Evolutionary conservation across 2,888 invertebrate species (phyloP).

Genomic region (Thereva nobilitata): DNA sequence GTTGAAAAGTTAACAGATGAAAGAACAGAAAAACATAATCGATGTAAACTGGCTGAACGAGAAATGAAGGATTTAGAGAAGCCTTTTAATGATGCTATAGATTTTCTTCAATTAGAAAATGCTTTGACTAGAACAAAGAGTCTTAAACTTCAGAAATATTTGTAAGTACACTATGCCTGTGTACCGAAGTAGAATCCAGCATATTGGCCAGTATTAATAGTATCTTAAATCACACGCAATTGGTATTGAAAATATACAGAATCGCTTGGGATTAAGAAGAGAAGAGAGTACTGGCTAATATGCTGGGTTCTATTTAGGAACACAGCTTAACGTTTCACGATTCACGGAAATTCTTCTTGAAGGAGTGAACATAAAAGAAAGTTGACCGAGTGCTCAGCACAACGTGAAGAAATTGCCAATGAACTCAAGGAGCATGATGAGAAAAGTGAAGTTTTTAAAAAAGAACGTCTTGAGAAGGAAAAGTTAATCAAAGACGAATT

Average conservation of each 20-base stretch:
- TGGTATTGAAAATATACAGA: too few relatives aligned
- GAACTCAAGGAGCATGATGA: conserved; percentile 59
- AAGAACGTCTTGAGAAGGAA: conserved; percentile 61
- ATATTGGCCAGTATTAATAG: too few relatives aligned
- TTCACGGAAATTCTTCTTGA: conserved; percentile 38
- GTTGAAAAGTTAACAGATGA: conserved; percentile 75
- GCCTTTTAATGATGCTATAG: conserved; percentile 78
- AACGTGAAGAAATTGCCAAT: conserved; percentile 66
- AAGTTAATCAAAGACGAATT: conserved; percentile 50
- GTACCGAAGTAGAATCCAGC: too few relatives aligned
- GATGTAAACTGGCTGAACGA: conserved; percentile 79
- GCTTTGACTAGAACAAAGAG: conserved; percentile 70
- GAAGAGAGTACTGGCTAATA: too few relatives aligned
- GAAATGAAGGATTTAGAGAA: conserved; percentile 78
- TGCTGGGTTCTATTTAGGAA: too few relatives aligned
- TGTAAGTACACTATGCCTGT: conserved; percentile 60
- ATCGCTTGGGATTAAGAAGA: too few relatives aligned
- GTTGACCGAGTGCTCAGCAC: conserved; percentile 64
- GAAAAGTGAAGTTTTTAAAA: conserved; percentile 47
- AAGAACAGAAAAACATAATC: conserved; percentile 79
- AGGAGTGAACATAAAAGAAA: conserved; percentile 65
- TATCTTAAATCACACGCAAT: not conserved
- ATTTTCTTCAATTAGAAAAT: conserved; percentile 81
- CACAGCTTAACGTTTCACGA: too few relatives aligned
- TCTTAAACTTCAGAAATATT: conserved; percentile 69